Evolutionary conservation across 2,797 vertebrate genomes (phyloP), one percentile per base, ranked within the genome.

Genomic region (Furcifer pardalis): DNA sequence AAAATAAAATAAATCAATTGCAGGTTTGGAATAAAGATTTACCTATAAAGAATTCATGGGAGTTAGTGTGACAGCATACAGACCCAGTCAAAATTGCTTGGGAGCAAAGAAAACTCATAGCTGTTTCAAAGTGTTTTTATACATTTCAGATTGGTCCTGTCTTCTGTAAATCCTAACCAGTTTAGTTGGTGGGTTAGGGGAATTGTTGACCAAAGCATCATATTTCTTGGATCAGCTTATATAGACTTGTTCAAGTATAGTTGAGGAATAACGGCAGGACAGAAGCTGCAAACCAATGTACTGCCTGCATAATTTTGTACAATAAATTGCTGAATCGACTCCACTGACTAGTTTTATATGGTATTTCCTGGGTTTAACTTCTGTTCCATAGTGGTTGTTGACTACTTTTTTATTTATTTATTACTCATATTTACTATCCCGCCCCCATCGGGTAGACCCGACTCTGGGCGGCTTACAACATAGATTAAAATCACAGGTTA

Each of bases 311-410:
- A 68, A 40, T 42, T 42, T 42, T 44, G 21, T 72, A 59, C 60
- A 42, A 60, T 42, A 23, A 23, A n/a, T 72, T 72, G 52, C 10
- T 7, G 52, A 60, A 81, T 81, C 71, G n/a, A 82, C 59, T 62
- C 35, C 37, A n/a, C 40, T 25, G n/a, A 25, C 42, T n/a, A n/a
- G 25, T 72, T 82, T 82, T 68, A 44, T 59, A 42, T 32, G 4
- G 35, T 23, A 42, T 19, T 74, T 8, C 68, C 37, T 60, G 82
- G 68, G 65, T 85, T 25, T 9, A 68, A 76, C 32, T 79, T 89
- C 17, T 44, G 30, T 73, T 4, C n/a, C n/a, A n/a, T n/a, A n/a
- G n/a, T n/a, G n/a, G n/a, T n/a, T n/a, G n/a, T n/a, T n/a, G n/a
- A n/a, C n/a, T n/a, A n/a, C n/a, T n/a, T n/a, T n/a, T n/a, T n/a